Percentiles rank a stretch among this genome's conserved stretches.
These are phyloP conservation scores for Paralvinella palmiformis DNA, from an alignment of 1,140 invertebrate genomes.

Conservation along the genomic window DNA sequence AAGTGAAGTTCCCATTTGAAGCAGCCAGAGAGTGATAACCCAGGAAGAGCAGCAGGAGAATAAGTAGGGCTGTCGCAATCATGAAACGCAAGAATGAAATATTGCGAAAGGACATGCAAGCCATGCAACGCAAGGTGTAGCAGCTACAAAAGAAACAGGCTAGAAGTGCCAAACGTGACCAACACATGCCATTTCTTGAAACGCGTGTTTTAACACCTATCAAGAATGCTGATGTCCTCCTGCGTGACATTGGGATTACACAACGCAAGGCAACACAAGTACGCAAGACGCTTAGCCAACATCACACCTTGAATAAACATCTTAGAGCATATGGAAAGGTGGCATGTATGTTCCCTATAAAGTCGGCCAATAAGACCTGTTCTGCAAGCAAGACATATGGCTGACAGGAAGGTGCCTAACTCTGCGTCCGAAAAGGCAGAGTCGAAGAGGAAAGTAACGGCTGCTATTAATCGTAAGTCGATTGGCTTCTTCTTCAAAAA, in stretches of 20 bases:
- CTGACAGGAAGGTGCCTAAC: not conserved
- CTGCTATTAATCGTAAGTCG: not conserved
- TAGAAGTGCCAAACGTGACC: too few relatives aligned
- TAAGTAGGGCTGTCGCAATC: too few relatives aligned
- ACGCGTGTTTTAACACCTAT: not conserved
- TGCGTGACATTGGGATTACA: not conserved
- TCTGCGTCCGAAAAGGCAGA: not conserved
- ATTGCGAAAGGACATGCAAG: too few relatives aligned
- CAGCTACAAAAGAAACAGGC: too few relatives aligned
- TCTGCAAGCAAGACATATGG: not conserved
- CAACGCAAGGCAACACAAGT: not conserved
- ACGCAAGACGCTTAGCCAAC: not conserved
- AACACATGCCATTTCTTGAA: too few relatives aligned
- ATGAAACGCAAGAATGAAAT: too few relatives aligned
- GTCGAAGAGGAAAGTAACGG: not conserved
- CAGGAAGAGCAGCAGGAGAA: too few relatives aligned
- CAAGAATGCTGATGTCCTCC: not conserved
- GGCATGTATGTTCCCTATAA: not conserved
- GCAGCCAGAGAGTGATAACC: too few relatives aligned
- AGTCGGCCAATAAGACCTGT: not conserved
- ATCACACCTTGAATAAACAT: not conserved
- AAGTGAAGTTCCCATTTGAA: too few relatives aligned
- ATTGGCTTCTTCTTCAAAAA: conserved; percentile 3
- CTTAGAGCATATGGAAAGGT: conserved; percentile 1
- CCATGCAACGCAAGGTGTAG: too few relatives aligned